A percentile compares a stretch with the other conserved stretches of the same genome.
phyloP scores from a whole-genome alignment of 2,888 invertebrate genomes.

The Thyatira batis region DNA sequence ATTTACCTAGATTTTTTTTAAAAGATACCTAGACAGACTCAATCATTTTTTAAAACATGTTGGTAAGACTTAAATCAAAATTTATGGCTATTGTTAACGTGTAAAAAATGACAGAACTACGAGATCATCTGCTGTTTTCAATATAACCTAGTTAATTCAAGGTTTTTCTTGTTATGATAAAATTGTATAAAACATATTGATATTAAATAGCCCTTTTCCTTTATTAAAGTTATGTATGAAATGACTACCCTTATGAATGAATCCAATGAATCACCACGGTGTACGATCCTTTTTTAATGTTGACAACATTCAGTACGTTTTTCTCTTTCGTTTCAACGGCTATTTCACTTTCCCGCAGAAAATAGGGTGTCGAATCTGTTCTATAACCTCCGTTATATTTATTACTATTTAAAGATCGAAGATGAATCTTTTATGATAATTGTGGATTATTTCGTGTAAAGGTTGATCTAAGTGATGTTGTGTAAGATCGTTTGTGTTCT shows the following conservation, averaged over 20 bases:
- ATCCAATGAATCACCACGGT: slow-evolving; percentile 43
- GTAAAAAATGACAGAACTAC: too few relatives aligned
- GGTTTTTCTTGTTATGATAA: too few relatives aligned
- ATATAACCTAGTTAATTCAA: too few relatives aligned
- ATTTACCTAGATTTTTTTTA: too few relatives aligned
- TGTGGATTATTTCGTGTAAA: slow-evolving; percentile 84
- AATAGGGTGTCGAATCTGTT: slow-evolving; percentile 83
- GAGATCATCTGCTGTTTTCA: too few relatives aligned
- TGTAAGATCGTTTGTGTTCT: slow-evolving; percentile 80
- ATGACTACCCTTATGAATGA: slow-evolving; percentile 36
- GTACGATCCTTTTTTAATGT: slow-evolving; percentile 42
- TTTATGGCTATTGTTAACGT: too few relatives aligned
- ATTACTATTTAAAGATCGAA: slow-evolving; percentile 80
- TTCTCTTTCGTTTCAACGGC: slow-evolving; percentile 76
- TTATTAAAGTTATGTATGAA: background rate
- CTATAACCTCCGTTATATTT: slow-evolving; percentile 81
- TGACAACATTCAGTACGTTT: slow-evolving; percentile 68
- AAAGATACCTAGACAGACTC: too few relatives aligned
- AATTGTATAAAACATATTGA: too few relatives aligned
- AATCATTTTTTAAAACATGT: too few relatives aligned
- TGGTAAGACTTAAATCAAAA: too few relatives aligned
- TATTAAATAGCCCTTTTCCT: too few relatives aligned
- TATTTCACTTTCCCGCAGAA: slow-evolving; percentile 82
- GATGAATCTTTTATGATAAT: slow-evolving; percentile 87
- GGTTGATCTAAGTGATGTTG: slow-evolving; percentile 81